phyloP scores from a whole-genome alignment of 2,888 invertebrate species.

The Athetis lepigone region DNA sequence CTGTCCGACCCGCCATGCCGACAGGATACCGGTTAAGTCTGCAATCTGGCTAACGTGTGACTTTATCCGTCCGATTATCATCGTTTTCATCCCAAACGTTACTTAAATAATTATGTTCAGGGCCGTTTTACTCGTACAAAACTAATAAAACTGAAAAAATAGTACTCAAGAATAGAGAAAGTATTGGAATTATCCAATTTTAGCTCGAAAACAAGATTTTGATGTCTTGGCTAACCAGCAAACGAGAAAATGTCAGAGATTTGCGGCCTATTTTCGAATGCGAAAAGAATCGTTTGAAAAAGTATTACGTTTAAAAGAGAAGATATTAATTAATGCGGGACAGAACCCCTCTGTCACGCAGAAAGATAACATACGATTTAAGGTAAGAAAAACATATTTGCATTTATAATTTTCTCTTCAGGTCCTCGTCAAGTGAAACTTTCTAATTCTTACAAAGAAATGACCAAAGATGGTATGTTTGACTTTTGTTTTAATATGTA shows the following conservation, averaged over 20 bases:
- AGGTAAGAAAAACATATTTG: conserved; percentile 34
- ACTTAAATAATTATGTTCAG: not conserved
- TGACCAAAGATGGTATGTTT: conserved; percentile 25
- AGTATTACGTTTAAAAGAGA: conserved; percentile 6
- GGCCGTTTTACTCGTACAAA: not conserved
- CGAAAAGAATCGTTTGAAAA: conserved; percentile 24
- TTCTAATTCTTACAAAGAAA: conserved; percentile 15
- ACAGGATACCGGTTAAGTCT: not conserved
- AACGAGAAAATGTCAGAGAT: conserved; percentile 32
- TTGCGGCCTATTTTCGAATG: conserved; percentile 37
- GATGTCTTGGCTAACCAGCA: conserved; percentile 15
- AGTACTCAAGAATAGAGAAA: conserved; percentile 18
- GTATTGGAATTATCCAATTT: conserved; percentile 46
- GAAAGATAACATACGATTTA: conserved; percentile 6
- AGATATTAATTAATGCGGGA: conserved; percentile 14
- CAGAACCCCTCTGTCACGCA: not conserved
- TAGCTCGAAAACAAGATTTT: conserved; percentile 34
- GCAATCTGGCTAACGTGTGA: not conserved
- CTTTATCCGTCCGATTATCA: not conserved
- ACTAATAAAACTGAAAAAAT: conserved; percentile 9
- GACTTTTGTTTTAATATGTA: not conserved
- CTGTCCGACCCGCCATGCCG: not conserved
- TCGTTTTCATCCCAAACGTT: not conserved
- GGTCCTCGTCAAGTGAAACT: conserved; percentile 20
- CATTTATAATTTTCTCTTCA: conserved; percentile 33